Conservation (phyloP, 2,113 vertebrate genomes). For the Pollimyrus isidori region DNA sequence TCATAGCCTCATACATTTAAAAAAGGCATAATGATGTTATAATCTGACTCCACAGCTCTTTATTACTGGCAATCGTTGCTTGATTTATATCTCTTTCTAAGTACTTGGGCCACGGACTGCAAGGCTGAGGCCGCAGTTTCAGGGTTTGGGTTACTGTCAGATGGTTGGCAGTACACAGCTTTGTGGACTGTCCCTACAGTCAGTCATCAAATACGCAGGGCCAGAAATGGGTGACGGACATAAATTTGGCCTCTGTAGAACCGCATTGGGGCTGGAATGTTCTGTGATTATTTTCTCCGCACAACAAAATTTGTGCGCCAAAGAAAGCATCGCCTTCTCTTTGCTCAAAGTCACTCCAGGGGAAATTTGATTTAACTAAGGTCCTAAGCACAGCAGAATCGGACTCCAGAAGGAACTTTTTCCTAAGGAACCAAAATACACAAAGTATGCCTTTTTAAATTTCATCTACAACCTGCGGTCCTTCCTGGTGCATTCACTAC, state of each 20-base stretch:
- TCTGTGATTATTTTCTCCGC: conserved; percentile 30
- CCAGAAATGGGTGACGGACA: conserved; percentile 26
- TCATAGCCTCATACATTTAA: not conserved
- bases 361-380: not conserved
- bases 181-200: conserved; percentile 7
- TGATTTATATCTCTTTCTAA: not conserved
- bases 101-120: conserved; percentile 8
- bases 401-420: not conserved
- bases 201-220: conserved; percentile 28
- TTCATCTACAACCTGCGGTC: not conserved
- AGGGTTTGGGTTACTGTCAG: not conserved
- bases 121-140: not conserved
- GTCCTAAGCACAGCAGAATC: not conserved
- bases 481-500: not conserved
- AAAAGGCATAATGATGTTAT: not conserved
- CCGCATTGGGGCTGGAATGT: conserved; percentile 16
- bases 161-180: conserved; percentile 10
- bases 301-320: not conserved
- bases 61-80: not conserved
- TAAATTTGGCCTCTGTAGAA: conserved; percentile 14
- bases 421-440: not conserved
- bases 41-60: not conserved
- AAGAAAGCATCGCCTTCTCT: conserved; percentile 2
- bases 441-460: not conserved
- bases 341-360: not conserved